Base-by-base conservation (phyloP, 2,797 vertebrate genomes). In the Hypotaenidia okinawae region DNA sequence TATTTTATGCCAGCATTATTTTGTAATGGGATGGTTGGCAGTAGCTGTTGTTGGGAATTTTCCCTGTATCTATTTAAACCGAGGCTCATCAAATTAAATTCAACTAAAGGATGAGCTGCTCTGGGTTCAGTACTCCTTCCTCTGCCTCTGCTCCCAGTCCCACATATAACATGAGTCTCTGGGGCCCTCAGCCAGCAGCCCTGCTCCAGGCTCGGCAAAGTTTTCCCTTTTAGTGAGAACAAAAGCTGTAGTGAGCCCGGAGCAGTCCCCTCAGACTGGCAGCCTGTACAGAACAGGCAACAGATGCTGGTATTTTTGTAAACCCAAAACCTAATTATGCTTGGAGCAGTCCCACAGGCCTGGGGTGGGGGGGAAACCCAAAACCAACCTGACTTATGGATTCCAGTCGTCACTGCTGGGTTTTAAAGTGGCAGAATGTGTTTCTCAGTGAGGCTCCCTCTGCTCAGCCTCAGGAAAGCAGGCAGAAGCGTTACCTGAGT, bases 261-360 rank as follows among this genome's bases (percentile, higher is more conserved):
- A 89, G 94, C 73, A 45, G 84, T 96, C 96, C 95, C 96, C 72
- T 82, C 57, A 90, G 97, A 94, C 93, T 55, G 66, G 84, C 90
- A 90, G 92, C 7, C 2, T 49, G 51, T 84, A 57, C 94, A 89
- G 47, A 97, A 86, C 86, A 95, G 88, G 78, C 93, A 97, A 89
- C 96, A 97, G 96, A 96, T 97, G 96, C 95, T 95, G 94, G 58
- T 80, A 64, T 93, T 96, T 95, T 87, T 95, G 94, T 94, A 96
- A 97, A 92, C 91, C 93, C 93, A 80, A 96, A 97, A 97, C 84
- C 92, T 95, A 93, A 97, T 97, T 97, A 97, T 90, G 75, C 84
- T 95, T 77, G 72, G 87, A 97, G 91, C 92, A 93, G 57, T 97
- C 97, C 92, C 95, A 62, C 61, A 89, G 87, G 95, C 79, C 76